Conservation (phyloP, 2,888 invertebrate species). For the Oxyteleia sp. region DNA sequence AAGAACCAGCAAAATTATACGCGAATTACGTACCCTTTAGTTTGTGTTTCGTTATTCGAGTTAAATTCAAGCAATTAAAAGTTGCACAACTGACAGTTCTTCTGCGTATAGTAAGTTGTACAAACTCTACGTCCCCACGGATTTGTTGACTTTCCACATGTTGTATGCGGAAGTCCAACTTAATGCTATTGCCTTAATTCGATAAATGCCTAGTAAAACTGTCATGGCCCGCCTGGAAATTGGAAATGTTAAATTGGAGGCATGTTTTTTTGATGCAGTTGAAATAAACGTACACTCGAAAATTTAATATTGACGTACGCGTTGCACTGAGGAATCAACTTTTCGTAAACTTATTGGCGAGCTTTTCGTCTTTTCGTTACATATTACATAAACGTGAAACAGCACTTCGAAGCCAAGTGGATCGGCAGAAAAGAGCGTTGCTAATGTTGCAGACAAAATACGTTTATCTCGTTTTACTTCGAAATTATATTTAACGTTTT, state of each 20-base stretch:
- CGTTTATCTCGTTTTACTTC: too few species aligned
- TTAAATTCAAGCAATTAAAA: conserved; percentile 21
- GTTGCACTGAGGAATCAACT: not conserved
- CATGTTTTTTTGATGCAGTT: conserved; percentile 6
- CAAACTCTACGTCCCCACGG: not conserved
- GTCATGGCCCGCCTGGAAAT: not conserved
- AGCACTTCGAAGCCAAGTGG: too few species aligned
- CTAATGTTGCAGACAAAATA: too few species aligned
- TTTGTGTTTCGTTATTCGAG: conserved; percentile 7
- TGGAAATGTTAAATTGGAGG: not conserved
- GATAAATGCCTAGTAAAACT: not conserved
- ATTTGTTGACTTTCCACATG: conserved; percentile 4
- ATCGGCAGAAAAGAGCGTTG: too few species aligned
- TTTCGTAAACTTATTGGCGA: conserved; percentile 32
- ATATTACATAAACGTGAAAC: conserved; percentile 59
- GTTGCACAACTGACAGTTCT: conserved; percentile 24
- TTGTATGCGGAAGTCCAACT: conserved; percentile 1
- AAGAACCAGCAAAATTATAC: not conserved
- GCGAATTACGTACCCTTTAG: not conserved
- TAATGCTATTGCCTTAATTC: not conserved
- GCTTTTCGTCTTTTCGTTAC: conserved; percentile 37
- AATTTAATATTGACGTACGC: conserved; percentile 37
- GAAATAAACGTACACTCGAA: not conserved
- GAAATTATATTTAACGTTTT: too few species aligned
- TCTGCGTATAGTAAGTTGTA: conserved; percentile 18